Conservation (phyloP, 2,113 vertebrate species). For the Panurus biarmicus region DNA sequence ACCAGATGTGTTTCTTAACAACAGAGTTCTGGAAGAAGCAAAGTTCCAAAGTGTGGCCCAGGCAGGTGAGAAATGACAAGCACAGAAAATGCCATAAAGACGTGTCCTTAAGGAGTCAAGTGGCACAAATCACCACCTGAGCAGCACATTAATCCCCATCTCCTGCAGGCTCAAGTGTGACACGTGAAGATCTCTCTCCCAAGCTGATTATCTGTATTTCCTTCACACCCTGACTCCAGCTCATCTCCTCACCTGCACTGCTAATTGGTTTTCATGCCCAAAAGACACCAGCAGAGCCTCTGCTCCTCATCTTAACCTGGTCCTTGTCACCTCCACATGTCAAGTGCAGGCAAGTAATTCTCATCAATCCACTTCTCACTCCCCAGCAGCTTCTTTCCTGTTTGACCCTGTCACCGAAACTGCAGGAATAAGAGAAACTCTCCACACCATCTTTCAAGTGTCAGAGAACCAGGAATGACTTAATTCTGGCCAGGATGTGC, state of each 20-base stretch:
- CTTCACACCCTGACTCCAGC: background rate
- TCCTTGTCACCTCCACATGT: background rate
- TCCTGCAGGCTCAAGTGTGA: background rate
- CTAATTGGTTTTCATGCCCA: background rate
- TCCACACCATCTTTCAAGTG: background rate
- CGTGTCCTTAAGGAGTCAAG: background rate
- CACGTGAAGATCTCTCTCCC: background rate
- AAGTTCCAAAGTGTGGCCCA: background rate
- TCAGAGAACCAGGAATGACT: background rate
- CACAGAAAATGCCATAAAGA: background rate
- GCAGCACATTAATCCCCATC: background rate
- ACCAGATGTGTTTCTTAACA: background rate
- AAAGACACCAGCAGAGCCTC: background rate
- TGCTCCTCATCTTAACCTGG: background rate
- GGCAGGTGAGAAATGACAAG: background rate
- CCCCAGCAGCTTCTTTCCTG: background rate
- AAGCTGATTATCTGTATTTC: background rate
- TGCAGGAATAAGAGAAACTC: background rate
- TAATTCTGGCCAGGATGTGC: background rate
- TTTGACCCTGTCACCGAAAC: background rate
- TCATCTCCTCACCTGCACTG: background rate
- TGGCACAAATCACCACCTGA: background rate
- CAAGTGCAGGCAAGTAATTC: background rate
- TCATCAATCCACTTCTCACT: background rate
- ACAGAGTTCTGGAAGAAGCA: background rate